Evolutionary conservation across 1,140 invertebrate genomes (phyloP).

Genomic region (Drosophila bocqueti): DNA sequence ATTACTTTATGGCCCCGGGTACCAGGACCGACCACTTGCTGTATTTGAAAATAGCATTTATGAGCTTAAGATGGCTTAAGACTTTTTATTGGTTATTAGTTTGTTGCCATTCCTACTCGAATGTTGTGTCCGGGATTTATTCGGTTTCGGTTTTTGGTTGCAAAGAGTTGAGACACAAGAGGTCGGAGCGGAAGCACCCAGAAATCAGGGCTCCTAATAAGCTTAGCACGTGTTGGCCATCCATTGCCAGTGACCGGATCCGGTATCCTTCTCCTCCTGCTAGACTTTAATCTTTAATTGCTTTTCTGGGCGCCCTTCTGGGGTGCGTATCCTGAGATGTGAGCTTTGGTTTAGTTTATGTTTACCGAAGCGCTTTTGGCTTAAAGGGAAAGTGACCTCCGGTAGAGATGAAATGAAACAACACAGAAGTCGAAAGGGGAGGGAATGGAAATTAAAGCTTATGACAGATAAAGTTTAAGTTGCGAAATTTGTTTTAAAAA

Average conservation of each 20-base stretch:
- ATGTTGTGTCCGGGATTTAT: conserved; percentile 29
- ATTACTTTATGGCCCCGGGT: conserved; percentile 30
- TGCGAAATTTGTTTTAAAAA: not conserved
- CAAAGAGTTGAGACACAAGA: conserved; percentile 19
- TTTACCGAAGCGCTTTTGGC: conserved; percentile 23
- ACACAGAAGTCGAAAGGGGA: not conserved
- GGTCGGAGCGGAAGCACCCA: not conserved
- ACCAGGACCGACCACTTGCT: conserved; percentile 41
- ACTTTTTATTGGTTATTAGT: conserved; percentile 82
- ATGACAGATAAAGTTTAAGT: not conserved
- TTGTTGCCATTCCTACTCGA: conserved; percentile 55
- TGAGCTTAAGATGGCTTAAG: conserved; percentile 77
- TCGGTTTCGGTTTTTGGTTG: conserved; percentile 27
- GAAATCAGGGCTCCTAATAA: conserved; percentile 75
- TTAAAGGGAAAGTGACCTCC: conserved; percentile 5
- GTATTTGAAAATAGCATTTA: conserved; percentile 80
- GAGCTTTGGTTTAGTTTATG: conserved; percentile 21
- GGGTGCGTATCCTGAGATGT: not conserved
- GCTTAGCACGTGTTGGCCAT: conserved; percentile 79
- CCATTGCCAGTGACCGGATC: conserved; percentile 44
- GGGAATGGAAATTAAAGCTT: not conserved
- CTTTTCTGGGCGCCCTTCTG: conserved; percentile 42
- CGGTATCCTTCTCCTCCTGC: not conserved
- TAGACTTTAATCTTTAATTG: conserved; percentile 76
- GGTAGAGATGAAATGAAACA: not conserved